These are phyloP conservation scores for human DNA, from an alignment of 2,113 vertebrate species.

Conservation along the genomic window DNA sequence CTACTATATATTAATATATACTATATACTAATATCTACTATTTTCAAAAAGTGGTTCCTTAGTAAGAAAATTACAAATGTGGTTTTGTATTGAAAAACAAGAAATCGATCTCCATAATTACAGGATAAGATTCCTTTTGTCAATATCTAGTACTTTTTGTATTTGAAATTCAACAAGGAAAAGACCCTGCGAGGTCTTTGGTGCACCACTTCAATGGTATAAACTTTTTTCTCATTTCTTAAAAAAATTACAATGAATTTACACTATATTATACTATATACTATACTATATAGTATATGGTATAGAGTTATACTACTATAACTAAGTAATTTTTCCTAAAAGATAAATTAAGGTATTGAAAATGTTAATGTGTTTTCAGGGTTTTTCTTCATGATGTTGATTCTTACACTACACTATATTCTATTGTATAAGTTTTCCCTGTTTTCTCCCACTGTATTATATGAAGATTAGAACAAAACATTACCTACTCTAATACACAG, in stretches of 20 bases:
- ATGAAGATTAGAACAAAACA: background rate
- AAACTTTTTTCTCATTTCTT: too few species aligned
- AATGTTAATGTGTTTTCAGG: background rate
- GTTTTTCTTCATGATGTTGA: background rate
- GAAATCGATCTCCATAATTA: background rate
- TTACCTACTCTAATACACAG: background rate
- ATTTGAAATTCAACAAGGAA: background rate
- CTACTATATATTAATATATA: too few species aligned
- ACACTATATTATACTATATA: too few species aligned
- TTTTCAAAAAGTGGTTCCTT: background rate
- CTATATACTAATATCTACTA: background rate
- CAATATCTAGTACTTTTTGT: background rate
- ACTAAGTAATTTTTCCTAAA: background rate
- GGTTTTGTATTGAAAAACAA: background rate
- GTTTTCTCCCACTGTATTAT: background rate
- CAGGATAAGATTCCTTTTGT: background rate
- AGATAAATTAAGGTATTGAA: background rate
- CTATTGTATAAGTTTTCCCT: background rate
- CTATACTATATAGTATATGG: too few species aligned
- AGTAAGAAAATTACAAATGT: background rate
- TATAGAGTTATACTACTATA: background rate
- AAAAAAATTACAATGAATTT: too few species aligned
- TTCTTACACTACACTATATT: background rate
- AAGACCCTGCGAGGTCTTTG: background rate
- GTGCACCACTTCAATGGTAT: too few species aligned